These are phyloP conservation scores for Thalassoma bifasciatum DNA, from an alignment of 2,113 vertebrate genomes.

Conservation along the genomic window DNA sequence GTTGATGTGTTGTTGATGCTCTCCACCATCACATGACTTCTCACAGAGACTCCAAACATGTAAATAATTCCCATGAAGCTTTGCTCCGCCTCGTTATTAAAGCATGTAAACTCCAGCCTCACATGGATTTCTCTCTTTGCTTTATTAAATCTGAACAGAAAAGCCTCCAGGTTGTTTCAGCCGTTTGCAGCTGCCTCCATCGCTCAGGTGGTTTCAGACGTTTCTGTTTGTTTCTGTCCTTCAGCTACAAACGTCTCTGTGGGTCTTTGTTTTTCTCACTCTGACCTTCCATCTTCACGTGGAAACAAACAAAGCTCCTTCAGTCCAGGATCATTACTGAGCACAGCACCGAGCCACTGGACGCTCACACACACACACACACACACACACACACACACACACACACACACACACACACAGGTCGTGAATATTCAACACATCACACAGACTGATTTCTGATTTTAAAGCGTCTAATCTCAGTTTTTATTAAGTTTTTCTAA, in stretches of 20 bases:
- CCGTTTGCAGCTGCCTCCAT: neutral
- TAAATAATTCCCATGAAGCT: conserved; percentile 37
- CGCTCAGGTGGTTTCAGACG: conserved; percentile 31
- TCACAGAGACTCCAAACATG: conserved; percentile 38
- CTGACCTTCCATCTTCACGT: conserved; percentile 20
- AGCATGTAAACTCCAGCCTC: too few relatives aligned
- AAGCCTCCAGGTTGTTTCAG: conserved; percentile 32
- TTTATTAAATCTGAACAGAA: conserved; percentile 38
- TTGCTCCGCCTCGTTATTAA: too few relatives aligned
- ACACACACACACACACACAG: too few relatives aligned
- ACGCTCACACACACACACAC: too few relatives aligned
- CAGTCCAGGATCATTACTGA: conserved; percentile 24
- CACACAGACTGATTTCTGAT: neutral
- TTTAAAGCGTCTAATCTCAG: too few relatives aligned
- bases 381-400: too few relatives aligned
- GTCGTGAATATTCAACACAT: conserved; percentile 51
- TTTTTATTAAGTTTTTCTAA: neutral
- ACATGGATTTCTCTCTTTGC: conserved; percentile 9
- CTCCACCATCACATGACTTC: conserved; percentile 62
- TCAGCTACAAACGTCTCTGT: conserved; percentile 25
- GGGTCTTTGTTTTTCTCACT: neutral
- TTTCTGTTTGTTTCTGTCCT: conserved; percentile 32
- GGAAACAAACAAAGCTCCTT: conserved; percentile 12
- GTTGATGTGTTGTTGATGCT: conserved; percentile 59
- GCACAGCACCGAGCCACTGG: conserved; percentile 19